Base-by-base conservation (phyloP, 2,797 vertebrate genomes). In the Mastacembelus armatus region DNA sequence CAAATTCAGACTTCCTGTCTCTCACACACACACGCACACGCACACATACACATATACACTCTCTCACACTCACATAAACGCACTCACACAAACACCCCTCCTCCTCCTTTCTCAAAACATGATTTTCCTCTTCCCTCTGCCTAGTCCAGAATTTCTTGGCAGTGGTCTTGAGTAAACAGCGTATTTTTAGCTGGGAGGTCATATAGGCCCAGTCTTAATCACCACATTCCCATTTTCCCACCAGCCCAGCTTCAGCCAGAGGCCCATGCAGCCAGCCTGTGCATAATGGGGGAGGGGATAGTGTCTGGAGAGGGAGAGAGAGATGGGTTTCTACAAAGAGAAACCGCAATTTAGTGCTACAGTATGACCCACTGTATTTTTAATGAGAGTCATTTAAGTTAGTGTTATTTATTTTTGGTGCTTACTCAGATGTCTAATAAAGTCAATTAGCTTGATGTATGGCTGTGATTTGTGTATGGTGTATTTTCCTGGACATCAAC, bases 141-240 rank as follows among this genome's bases (percentile, higher is more conserved):
- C 81, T 91, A 71, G 93, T 93, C 90, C 92, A 92, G 91, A 92
- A 93, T 94, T 94, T 92, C 91, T 95, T 95, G 95, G 94, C 93
- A 93, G 87, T 90, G 88, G 86, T 84, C 85, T 92, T 94, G 88
- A 88, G 91, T 94, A 94, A 96, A 94, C 93, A 92, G 88, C 78
- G 91, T 96, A 96, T 96, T 95, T 96, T 96, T 95, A 95, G 94
- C 92, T 68, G 27, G 81, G 50, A 94, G 93, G 94, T 95, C 94
- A 93, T 93, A 94, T 93, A 91, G 89, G 87, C 85, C 85, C 78
- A 91, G 90, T 93, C 92, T 93, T 93, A 85, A 89, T 91, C 86
- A 87, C 90, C 88, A 85, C 88, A 92, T 89, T 86, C 91, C 86
- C 6, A 85, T 72, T 90, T 94, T 96, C 95, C 94, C 94, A 95